These are phyloP conservation scores for Stomatorhinus walkeri DNA, from an alignment of 2,797 vertebrate species.

Conservation along the genomic window DNA sequence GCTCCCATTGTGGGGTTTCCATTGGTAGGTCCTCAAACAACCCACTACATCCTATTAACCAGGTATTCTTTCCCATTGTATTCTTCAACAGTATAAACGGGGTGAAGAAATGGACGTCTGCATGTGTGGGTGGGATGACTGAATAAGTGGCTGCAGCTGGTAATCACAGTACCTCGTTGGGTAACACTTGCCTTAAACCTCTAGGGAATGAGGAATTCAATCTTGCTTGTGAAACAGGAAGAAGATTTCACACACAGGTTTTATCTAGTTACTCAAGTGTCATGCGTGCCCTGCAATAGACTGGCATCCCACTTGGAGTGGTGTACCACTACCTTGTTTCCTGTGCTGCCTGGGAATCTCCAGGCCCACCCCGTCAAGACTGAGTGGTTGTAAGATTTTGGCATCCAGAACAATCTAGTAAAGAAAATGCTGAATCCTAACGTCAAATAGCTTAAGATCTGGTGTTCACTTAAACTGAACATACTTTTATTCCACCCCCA, in stretches of 20 bases:
- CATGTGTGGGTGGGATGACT: neutral
- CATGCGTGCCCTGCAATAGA: neutral
- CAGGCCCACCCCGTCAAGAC: neutral
- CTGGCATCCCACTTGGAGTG: neutral
- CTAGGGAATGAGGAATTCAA: neutral
- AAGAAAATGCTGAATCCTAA: neutral
- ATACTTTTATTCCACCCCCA: neutral
- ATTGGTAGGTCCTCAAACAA: conserved; percentile 59
- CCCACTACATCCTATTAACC: neutral
- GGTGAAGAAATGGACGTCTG: neutral
- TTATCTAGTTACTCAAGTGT: neutral
- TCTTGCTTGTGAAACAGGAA: neutral
- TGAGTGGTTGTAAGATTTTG: neutral
- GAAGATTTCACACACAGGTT: neutral
- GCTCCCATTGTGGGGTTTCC: conserved; percentile 79
- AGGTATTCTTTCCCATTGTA: neutral
- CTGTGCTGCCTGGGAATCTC: neutral
- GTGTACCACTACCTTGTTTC: neutral
- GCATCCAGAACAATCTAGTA: neutral
- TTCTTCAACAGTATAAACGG: neutral
- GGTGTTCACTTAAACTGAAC: neutral
- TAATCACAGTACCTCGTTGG: neutral
- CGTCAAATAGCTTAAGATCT: neutral
- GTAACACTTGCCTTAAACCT: neutral
- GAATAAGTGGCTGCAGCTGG: neutral